Conservation (phyloP, 2,113 vertebrate genomes). For the Nematolebias whitei region DNA sequence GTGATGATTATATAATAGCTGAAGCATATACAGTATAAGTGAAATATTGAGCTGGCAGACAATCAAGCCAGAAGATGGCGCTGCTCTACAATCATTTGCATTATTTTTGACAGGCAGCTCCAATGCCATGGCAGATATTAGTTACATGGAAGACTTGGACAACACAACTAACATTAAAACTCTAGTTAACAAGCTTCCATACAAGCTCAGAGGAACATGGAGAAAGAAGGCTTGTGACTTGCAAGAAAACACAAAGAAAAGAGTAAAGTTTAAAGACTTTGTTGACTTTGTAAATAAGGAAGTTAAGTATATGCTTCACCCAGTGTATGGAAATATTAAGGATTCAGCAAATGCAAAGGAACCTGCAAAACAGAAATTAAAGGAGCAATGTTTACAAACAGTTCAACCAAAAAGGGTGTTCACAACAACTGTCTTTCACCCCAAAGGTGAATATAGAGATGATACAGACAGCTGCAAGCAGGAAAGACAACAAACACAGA, state of each 20-base stretch:
- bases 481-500: neutral
- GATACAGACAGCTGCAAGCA: too few species aligned
- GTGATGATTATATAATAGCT: conserved; percentile 25
- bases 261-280: conserved; percentile 30
- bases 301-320: conserved; percentile 5
- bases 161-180: conserved; percentile 38
- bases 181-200: conserved; percentile 22
- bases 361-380: neutral
- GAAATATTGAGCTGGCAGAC: too few species aligned
- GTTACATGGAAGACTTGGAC: conserved; percentile 45
- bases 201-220: conserved; percentile 26
- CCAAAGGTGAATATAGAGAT: too few species aligned
- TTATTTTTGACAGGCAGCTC: conserved; percentile 9
- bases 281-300: conserved; percentile 21
- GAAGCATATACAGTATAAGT: too few species aligned
- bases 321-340: conserved; percentile 37
- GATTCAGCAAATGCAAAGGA: neutral
- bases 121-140: conserved; percentile 16
- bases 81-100: conserved; percentile 3
- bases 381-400: too few species aligned
- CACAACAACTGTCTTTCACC: neutral
- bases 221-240: conserved; percentile 30
- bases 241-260: conserved; percentile 30
- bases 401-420: neutral
- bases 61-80: conserved; percentile 24